Conservation (phyloP, 1,140 invertebrate genomes). For the Bombus huntii region DNA sequence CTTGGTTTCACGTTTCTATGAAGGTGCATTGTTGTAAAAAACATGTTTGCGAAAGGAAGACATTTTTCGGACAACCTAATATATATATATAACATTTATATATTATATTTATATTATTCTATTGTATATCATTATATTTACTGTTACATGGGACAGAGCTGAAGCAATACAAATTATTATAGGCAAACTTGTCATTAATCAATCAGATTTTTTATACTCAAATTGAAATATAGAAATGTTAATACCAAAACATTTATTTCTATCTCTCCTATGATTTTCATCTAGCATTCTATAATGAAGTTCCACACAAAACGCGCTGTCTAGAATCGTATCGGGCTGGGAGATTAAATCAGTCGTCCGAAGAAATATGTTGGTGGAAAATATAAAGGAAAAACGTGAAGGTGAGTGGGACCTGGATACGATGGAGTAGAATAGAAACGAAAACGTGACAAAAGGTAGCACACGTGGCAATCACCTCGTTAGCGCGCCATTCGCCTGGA, state of each 20-base stretch:
- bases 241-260: too few species aligned
- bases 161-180: too few species aligned
- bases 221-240: too few species aligned
- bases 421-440: background rate
- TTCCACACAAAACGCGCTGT: background rate
- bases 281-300: background rate
- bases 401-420: too few species aligned
- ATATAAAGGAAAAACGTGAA: background rate
- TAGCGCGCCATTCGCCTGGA: conserved; percentile 51
- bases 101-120: background rate
- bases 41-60: too few species aligned
- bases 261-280: too few species aligned
- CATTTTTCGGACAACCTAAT: too few species aligned
- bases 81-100: background rate
- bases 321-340: background rate
- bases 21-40: too few species aligned
- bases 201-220: too few species aligned
- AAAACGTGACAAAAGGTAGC: conserved; percentile 43
- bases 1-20: too few species aligned
- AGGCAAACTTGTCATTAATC: too few species aligned
- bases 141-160: background rate
- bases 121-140: background rate
- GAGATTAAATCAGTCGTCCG: background rate
- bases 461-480: conserved; percentile 46
- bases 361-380: background rate